Evolutionary conservation across 2,888 invertebrate species (phyloP), one percentile per base, ranked within the genome.

Genomic region (Acleris sparsana): DNA sequence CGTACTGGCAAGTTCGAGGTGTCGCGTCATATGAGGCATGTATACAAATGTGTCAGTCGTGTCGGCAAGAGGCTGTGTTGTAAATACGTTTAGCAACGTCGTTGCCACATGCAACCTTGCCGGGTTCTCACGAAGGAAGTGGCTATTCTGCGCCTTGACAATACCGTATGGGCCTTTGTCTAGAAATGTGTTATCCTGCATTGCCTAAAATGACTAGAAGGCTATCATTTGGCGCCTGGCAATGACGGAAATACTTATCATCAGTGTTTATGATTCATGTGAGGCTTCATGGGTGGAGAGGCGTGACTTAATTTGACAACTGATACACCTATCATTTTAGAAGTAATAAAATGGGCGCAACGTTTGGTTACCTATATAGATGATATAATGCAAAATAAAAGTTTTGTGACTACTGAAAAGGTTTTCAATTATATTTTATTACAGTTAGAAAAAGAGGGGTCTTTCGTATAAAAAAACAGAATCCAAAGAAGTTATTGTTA

Each of bases 41-140:
- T 78, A 80, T 80, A 81, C 78, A 82, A 84, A 84, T 84, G 86
- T 84, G 80, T 83, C 84, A 79, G 85, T 83, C 81, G 85, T 89
- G 92, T 89, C 84, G 82, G 89, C 88, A 90, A 89, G 80, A 80
- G 76, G 76, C 85, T 80, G 87, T 92, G 92, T 92, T 92, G 92
- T 89, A 92, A 92, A 92, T 90, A 89, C 89, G 89, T 92, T 93
- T 92, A 92, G 93, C 92, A 93, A 92, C 90, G 88, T 84, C 83
- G 90, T 92, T 92, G 89, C 92, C 86, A 80, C 92, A 93, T 83
- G 87, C 88, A 92, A 92, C 92, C 92, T 93, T 92, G 92, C 85
- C 81, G 84, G 80, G 91, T 92, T 92, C 92, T 92, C 92, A 92
- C 92, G 92, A 87, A 90, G 92, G 92, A 91, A 91, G 89, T 91